Conservation (phyloP, 2,888 invertebrate genomes). For the Dryobota labecula region DNA sequence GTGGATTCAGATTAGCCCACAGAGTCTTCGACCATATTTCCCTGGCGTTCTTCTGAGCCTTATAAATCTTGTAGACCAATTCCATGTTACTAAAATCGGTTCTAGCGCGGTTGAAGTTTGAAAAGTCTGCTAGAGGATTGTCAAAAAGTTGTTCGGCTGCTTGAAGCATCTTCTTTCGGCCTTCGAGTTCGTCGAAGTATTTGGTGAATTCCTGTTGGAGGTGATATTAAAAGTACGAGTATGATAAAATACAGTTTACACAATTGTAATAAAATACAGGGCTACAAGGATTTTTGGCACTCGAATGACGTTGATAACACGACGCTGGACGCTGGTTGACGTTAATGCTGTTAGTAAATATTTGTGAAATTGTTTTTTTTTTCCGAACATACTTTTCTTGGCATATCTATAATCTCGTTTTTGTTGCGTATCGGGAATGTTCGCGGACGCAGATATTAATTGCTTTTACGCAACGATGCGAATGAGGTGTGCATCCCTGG, state of each 20-base stretch:
- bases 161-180: conserved; percentile 89
- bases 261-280: neutral
- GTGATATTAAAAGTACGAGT: neutral
- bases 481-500: too few relatives aligned
- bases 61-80: conserved; percentile 94
- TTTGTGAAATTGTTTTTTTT: neutral
- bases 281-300: neutral
- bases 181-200: conserved; percentile 92
- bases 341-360: neutral
- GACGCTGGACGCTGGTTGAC: too few relatives aligned
- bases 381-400: too few relatives aligned
- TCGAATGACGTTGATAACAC: too few relatives aligned
- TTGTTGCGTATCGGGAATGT: too few relatives aligned
- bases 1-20: conserved; percentile 96
- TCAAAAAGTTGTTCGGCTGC: conserved; percentile 96
- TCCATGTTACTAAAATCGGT: conserved; percentile 93
- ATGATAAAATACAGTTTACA: neutral
- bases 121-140: conserved; percentile 95
- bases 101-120: conserved; percentile 92
- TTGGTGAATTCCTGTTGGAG: conserved; percentile 90
- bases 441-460: too few relatives aligned
- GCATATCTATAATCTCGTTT: too few relatives aligned
- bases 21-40: conserved; percentile 96
- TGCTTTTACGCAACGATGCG: too few relatives aligned
- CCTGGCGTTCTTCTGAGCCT: conserved; percentile 93